Evolutionary conservation across 2,888 invertebrate species (phyloP), one percentile per base, ranked within the genome.

Genomic region (Plagodis dolabraria): DNA sequence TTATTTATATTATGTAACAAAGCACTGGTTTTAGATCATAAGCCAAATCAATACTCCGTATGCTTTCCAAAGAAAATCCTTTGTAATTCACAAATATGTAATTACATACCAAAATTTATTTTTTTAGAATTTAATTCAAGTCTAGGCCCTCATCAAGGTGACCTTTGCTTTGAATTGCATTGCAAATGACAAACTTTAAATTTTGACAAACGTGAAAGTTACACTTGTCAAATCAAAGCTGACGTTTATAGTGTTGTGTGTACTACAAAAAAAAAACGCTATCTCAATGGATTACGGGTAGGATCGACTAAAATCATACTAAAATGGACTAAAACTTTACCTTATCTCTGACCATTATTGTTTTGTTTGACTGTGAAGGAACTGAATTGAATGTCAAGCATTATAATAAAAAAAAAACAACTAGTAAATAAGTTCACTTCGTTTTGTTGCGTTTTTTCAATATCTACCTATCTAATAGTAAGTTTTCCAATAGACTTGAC

Each of bases 61-160:
- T 33, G 42, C n/a, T 47, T 34, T 38, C 45, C 12, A 47, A 52
- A 46, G 11, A 42, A 40, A 45, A 12, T n/a, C 12, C 33, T 33
- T 10, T 53, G 44, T 42, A 52, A 53, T 43, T 45, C 38, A n/a
- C 7, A 5, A 5, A 51, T 46, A 35, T 51, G 40, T 51, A 60
- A 50, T 42, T 81, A 84, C 83, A 60, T 77, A 86, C 84, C 82
- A 65, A 80, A 71, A 74, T 12, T 75, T 68, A 75, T 70, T 72
- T 75, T 68, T 69, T 50, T 70, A 71, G 74, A 68, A 58, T 66
- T 40, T 53, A 80, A 83, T 85, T 86, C 79, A 76, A 86, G 86
- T 79, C 74, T 70, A 81, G 82, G 83, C 86, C 85, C 86, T 84
- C 74, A 85, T 77, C 89, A 92, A 92, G 92, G 92, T 92, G 92